Percentiles rank a stretch among this genome's conserved stretches.
phyloP scores from a whole-genome alignment of 2,113 vertebrate species.

The Columba janthina region DNA sequence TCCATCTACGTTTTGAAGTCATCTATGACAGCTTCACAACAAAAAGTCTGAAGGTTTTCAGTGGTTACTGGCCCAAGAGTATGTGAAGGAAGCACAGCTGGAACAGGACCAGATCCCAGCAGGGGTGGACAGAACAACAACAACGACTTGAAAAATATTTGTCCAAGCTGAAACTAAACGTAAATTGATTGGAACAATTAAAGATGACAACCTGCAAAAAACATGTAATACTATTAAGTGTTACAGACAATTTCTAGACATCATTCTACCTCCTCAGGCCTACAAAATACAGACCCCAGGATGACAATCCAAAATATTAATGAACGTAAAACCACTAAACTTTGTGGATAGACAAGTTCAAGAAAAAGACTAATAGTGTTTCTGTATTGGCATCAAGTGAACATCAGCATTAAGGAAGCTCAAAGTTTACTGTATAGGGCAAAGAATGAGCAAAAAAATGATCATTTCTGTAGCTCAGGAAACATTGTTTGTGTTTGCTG shows the following conservation, averaged over 20 bases:
- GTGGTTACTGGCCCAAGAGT: neutral
- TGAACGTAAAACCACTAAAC: neutral
- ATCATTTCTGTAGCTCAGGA: slow-evolving; percentile 15
- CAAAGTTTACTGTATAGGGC: slow-evolving; percentile 5
- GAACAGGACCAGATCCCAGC: neutral
- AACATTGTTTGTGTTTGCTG: slow-evolving; percentile 42
- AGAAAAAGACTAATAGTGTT: neutral
- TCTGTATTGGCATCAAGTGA: neutral
- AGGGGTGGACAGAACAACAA: neutral
- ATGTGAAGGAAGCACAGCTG: neutral
- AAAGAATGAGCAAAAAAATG: neutral
- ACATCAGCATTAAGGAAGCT: slow-evolving; percentile 13
- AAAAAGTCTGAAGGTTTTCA: neutral
- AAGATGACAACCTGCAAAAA: neutral
- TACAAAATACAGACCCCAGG: neutral
- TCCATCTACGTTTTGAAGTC: neutral
- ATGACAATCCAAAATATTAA: neutral
- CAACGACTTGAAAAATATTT: neutral
- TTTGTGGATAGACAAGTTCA: neutral
- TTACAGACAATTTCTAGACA: neutral
- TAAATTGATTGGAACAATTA: slow-evolving; percentile 16
- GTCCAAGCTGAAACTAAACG: neutral
- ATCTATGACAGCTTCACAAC: neutral
- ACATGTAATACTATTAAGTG: neutral
- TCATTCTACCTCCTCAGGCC: neutral